These are phyloP conservation scores for Prionace glauca DNA, from an alignment of 2,797 vertebrate species.

Conservation along the genomic window DNA sequence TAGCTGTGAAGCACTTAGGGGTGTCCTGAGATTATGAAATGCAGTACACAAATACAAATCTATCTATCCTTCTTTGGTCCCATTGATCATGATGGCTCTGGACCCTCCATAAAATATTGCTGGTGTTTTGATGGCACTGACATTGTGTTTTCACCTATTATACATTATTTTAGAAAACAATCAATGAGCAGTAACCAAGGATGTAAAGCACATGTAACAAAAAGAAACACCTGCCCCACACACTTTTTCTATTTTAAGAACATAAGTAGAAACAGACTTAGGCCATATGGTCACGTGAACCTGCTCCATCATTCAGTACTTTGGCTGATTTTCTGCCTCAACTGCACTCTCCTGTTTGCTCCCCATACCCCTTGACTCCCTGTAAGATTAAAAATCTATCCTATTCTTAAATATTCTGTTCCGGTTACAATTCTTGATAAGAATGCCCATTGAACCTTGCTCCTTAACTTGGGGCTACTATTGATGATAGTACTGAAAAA, in stretches of 20 bases:
- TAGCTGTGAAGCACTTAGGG: too few species aligned
- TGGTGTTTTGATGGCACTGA: neutral
- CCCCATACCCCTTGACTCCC: too few species aligned
- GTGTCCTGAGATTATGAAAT: neutral
- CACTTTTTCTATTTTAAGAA: neutral
- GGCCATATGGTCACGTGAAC: too few species aligned
- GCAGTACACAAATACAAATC: too few species aligned
- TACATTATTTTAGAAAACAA: neutral
- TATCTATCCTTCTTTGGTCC: neutral
- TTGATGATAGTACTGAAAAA: neutral
- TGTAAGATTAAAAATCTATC: neutral
- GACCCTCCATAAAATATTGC: neutral
- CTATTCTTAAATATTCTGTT: neutral
- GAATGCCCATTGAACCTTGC: neutral
- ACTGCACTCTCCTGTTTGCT: neutral
- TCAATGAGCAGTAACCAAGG: neutral
- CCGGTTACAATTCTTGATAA: neutral
- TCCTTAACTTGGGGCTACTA: neutral
- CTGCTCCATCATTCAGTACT: too few species aligned
- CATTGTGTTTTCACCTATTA: neutral
- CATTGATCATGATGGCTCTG: too few species aligned
- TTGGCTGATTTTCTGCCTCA: neutral
- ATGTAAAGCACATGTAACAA: neutral
- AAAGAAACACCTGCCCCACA: neutral
- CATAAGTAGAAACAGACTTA: too few species aligned